Percentiles rank a stretch among this genome's conserved stretches.
Evolutionary conservation across 1,140 invertebrate species (phyloP).

Genomic region (Zaprionus kolodkinae): DNA sequence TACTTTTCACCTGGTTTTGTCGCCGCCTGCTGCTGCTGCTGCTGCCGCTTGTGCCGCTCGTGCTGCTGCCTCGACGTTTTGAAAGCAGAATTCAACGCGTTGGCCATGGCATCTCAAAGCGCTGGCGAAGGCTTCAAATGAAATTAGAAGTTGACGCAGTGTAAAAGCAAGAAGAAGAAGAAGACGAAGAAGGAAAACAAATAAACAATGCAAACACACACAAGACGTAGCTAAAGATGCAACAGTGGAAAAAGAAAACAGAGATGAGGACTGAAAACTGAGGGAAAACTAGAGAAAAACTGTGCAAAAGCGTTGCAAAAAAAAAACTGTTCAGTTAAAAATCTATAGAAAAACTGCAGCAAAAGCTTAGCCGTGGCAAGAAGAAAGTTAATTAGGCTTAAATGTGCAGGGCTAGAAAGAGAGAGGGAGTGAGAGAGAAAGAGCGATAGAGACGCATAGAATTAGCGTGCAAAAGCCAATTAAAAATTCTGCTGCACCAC

Average conservation of each 20-base stretch:
- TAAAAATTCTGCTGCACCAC: conserved; percentile 69
- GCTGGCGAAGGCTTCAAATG: conserved; percentile 66
- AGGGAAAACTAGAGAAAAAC: conserved; percentile 44
- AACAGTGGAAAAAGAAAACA: conserved; percentile 22
- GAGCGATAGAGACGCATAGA: not conserved
- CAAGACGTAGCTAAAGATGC: conserved; percentile 23
- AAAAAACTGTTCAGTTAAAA: not conserved
- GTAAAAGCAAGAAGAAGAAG: conserved; percentile 45
- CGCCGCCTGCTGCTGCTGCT: conserved; percentile 41
- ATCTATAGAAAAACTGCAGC: conserved; percentile 49
- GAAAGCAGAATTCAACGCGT: conserved; percentile 61
- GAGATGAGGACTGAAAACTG: conserved; percentile 13
- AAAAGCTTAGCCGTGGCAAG: conserved; percentile 25
- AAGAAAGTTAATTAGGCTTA: conserved; percentile 83
- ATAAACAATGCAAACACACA: conserved; percentile 70
- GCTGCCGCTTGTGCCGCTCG: not conserved
- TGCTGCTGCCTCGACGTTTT: conserved; percentile 29
- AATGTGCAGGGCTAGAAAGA: conserved; percentile 62
- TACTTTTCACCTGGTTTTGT: conserved; percentile 81
- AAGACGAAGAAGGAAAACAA: conserved; percentile 41
- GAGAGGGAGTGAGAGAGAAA: not conserved
- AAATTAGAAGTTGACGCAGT: conserved; percentile 82
- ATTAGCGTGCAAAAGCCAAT: conserved; percentile 67
- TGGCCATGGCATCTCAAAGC: conserved; percentile 79
- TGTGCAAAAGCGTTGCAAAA: conserved; percentile 10